Percentiles rank a stretch among this genome's conserved stretches.
phyloP scores from a whole-genome alignment of 2,113 vertebrate species.

The Poeciliopsis prolifica region DNA sequence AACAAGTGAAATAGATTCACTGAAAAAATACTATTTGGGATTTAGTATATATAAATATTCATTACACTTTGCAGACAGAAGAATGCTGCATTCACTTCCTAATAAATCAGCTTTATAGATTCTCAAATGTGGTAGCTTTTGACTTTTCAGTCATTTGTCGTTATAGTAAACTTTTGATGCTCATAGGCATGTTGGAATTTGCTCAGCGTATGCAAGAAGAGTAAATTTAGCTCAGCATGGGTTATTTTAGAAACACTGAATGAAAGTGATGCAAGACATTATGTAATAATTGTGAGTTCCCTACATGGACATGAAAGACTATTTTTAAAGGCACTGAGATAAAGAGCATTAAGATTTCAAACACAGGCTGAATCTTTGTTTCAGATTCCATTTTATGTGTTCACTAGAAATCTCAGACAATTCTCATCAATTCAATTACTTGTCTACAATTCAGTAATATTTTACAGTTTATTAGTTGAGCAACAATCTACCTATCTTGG shows the following conservation, averaged over 20 bases:
- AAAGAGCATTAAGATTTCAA: conserved; percentile 5
- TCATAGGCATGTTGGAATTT: conserved; percentile 14
- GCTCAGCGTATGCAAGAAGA: conserved; percentile 24
- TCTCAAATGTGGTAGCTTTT: background rate
- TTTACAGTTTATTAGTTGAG: background rate
- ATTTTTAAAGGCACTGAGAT: conserved; percentile 43
- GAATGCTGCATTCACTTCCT: background rate
- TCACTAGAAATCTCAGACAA: background rate
- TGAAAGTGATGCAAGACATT: conserved; percentile 62
- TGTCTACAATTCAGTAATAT: background rate
- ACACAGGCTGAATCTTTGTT: background rate
- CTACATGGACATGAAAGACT: conserved; percentile 43
- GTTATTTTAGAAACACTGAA: conserved; percentile 58
- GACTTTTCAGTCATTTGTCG: conserved; percentile 7
- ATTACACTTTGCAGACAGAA: too few species aligned
- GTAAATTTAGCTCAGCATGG: conserved; percentile 52
- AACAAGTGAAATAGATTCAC: background rate
- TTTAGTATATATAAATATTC: background rate
- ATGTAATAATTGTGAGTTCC: conserved; percentile 66
- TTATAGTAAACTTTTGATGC: conserved; percentile 30
- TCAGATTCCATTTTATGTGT: background rate
- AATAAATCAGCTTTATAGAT: background rate
- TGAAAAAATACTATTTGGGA: background rate
- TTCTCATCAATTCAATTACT: background rate
- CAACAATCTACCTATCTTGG: background rate